These are phyloP conservation scores for Listrodromus nycthemerus DNA, from an alignment of 2,888 invertebrate species.

Conservation along the genomic window DNA sequence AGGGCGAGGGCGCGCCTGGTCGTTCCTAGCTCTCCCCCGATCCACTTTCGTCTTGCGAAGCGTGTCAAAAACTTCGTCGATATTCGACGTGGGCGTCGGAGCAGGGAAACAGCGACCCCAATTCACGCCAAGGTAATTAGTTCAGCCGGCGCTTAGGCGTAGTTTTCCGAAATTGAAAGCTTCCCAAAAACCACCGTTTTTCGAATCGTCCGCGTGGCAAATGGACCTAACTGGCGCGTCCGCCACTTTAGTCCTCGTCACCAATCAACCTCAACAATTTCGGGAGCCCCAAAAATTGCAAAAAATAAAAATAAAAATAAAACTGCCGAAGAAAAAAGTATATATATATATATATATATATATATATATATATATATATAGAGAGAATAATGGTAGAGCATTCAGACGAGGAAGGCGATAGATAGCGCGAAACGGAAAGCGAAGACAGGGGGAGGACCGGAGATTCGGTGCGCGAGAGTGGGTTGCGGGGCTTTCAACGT, in stretches of 20 bases:
- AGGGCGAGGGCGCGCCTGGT: slow-evolving; percentile 2
- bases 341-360: background rate
- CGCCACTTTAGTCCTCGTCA: background rate
- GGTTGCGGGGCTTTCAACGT: slow-evolving; percentile 61
- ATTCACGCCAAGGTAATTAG: background rate
- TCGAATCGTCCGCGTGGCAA: background rate
- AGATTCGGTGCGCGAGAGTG: slow-evolving; percentile 56
- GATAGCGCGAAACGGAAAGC: slow-evolving; percentile 48
- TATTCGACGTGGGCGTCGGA: background rate
- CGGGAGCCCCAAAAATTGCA: slow-evolving; percentile 39
- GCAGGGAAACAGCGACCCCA: background rate
- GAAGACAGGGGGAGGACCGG: slow-evolving; percentile 39
- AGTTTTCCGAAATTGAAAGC: slow-evolving; percentile 51
- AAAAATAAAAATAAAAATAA: slow-evolving; percentile 29
- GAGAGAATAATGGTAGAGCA: background rate
- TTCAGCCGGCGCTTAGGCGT: background rate
- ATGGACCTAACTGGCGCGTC: background rate
- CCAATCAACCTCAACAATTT: slow-evolving; percentile 45
- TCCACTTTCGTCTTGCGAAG: slow-evolving; percentile 26
- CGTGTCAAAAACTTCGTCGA: background rate
- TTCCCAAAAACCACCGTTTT: slow-evolving; percentile 28
- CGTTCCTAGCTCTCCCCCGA: slow-evolving; percentile 15
- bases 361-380: too few species aligned
- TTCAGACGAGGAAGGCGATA: background rate
- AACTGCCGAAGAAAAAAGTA: too few species aligned